phyloP scores from a whole-genome alignment of 2,113 vertebrate genomes.

The Hippopotamus amphibius region DNA sequence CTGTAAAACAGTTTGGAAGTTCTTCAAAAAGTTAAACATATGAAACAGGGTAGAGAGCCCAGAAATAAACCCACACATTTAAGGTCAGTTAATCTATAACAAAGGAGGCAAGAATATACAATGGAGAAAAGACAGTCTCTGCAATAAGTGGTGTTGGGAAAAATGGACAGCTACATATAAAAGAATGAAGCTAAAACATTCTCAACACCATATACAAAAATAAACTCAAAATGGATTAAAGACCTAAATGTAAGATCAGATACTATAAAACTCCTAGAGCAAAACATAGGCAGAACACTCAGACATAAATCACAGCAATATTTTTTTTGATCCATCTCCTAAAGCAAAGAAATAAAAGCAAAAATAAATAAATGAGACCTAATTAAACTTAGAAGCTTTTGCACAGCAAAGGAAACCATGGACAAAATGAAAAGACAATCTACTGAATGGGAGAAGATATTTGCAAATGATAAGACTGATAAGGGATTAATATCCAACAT shows the following conservation, averaged over 20 bases:
- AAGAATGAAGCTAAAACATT: not conserved
- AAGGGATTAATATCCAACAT: not conserved
- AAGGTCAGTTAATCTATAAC: not conserved
- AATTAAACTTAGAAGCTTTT: not conserved
- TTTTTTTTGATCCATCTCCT: not conserved
- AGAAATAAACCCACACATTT: not conserved
- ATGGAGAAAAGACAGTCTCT: not conserved
- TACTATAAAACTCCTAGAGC: not conserved
- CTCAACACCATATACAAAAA: not conserved
- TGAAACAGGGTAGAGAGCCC: not conserved
- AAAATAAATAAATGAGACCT: not conserved
- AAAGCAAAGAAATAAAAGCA: not conserved
- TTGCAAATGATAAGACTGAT: not conserved
- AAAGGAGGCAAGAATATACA: not conserved
- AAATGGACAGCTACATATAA: not conserved
- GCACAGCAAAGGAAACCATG: not conserved
- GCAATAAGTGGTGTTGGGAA: not conserved
- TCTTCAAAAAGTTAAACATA: not conserved
- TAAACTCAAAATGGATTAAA: not conserved
- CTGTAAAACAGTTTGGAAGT: not conserved
- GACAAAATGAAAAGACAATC: not conserved
- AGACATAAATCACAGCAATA: not conserved
- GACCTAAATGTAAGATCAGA: not conserved
- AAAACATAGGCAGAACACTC: not conserved
- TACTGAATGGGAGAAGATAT: not conserved